Evolutionary conservation across 2,797 vertebrate species (phyloP).

Genomic region (Pteronotus mesoamericanus): DNA sequence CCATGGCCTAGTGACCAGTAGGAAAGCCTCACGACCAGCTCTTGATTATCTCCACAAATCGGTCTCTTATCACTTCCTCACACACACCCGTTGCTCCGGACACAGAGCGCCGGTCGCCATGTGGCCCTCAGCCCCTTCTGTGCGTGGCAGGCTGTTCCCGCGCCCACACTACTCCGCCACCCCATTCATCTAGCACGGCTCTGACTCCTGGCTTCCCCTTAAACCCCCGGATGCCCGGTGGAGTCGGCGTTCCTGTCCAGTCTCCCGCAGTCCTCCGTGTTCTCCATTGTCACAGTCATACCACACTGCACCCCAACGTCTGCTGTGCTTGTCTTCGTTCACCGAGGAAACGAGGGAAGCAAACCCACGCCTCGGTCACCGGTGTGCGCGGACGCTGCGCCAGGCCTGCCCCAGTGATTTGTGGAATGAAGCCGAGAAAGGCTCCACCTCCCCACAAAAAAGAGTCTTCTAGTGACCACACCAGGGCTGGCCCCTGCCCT

Average conservation of each 20-base stretch:
- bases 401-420: neutral
- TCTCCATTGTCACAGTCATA: neutral
- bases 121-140: too few species aligned
- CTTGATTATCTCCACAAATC: neutral
- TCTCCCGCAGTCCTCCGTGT: neutral
- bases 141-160: neutral
- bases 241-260: neutral
- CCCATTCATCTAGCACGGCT: neutral
- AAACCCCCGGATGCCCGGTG: neutral
- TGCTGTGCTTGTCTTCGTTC: neutral
- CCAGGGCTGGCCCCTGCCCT: too few species aligned
- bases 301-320: too few species aligned
- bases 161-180: neutral
- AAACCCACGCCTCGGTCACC: accelerated
- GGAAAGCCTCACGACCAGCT: neutral
- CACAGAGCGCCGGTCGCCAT: neutral
- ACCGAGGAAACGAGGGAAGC: neutral
- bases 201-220: neutral
- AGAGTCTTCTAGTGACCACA: too few species aligned
- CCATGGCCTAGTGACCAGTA: neutral
- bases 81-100: neutral
- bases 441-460: too few species aligned
- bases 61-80: neutral
- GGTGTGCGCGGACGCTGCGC: neutral
- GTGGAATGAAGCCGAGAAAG: neutral